A percentile compares a stretch with the other conserved stretches of the same genome.
These are phyloP conservation scores for Helarctos malayanus DNA, from an alignment of 2,797 vertebrate genomes.

Conservation along the genomic window DNA sequence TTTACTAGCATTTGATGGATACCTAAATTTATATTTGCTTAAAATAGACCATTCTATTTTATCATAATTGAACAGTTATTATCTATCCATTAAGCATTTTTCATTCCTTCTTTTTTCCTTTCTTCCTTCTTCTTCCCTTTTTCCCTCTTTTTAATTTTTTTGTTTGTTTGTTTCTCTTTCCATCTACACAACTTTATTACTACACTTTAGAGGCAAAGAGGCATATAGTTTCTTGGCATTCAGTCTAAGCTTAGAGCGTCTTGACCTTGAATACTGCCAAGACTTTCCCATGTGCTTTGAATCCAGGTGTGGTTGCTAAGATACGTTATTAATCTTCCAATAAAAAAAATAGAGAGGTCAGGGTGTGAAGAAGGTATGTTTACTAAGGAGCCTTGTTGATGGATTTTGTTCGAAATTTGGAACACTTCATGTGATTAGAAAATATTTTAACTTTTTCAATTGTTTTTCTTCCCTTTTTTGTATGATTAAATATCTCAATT, in stretches of 20 bases:
- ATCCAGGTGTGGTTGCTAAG: conserved; percentile 89
- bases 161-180: conserved; percentile 41
- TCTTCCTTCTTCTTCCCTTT: conserved; percentile 29
- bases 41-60: not conserved
- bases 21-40: conserved; percentile 67
- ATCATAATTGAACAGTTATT: not conserved
- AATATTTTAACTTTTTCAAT: conserved; percentile 27
- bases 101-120: not conserved
- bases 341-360: conserved; percentile 87
- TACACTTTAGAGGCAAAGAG: conserved; percentile 83
- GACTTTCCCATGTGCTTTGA: conserved; percentile 81
- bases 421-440: conserved; percentile 32
- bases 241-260: conserved; percentile 81
- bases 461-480: not conserved
- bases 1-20: not conserved
- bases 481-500: not conserved
- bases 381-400: conserved; percentile 79
- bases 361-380: conserved; percentile 81
- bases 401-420: conserved; percentile 81
- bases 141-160: not conserved
- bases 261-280: conserved; percentile 87
- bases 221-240: conserved; percentile 83
- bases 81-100: not conserved
- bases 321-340: conserved; percentile 88
- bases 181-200: conserved; percentile 75